Conservation (phyloP, 1,140 invertebrate genomes). For the Epicauta chinensis region DNA sequence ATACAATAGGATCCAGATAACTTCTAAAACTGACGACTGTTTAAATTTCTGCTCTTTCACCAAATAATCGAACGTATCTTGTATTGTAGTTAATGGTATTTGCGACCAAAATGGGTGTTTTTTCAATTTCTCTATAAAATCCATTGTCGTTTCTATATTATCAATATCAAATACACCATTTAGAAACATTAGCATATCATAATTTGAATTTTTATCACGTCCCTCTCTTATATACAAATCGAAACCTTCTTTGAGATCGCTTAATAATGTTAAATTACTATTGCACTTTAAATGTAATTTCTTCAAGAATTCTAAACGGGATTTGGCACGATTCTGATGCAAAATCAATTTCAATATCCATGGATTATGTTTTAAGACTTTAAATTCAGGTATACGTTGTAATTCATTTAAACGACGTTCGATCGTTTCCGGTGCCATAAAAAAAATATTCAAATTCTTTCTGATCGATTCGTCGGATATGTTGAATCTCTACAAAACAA, state of each 20-base stretch:
- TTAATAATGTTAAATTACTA: slow-evolving; percentile 41
- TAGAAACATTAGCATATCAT: slow-evolving; percentile 26
- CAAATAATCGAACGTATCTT: slow-evolving; percentile 46
- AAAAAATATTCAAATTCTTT: slow-evolving; percentile 44
- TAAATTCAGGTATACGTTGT: slow-evolving; percentile 44
- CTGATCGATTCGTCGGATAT: slow-evolving; percentile 43
- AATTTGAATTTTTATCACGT: slow-evolving; percentile 38
- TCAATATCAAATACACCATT: slow-evolving; percentile 29
- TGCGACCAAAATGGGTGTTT: slow-evolving; percentile 50
- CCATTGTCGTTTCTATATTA: slow-evolving; percentile 4
- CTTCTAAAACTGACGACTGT: slow-evolving; percentile 46
- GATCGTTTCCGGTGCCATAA: slow-evolving; percentile 42
- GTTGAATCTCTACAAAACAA: slow-evolving; percentile 36
- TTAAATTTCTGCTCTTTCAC: slow-evolving; percentile 39
- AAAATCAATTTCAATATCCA: slow-evolving; percentile 47
- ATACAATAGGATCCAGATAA: slow-evolving; percentile 51
- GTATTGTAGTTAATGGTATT: slow-evolving; percentile 46
- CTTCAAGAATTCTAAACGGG: slow-evolving; percentile 45
- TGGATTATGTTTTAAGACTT: slow-evolving; percentile 45
- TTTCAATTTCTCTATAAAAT: slow-evolving; percentile 41
- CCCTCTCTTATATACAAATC: slow-evolving; percentile 40
- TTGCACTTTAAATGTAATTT: slow-evolving; percentile 44
- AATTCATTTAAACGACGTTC: slow-evolving; percentile 44
- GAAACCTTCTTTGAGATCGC: slow-evolving; percentile 32
- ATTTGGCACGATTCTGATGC: slow-evolving; percentile 43